phyloP scores from a whole-genome alignment of 2,113 vertebrate species.

The Callionymus lyra region DNA sequence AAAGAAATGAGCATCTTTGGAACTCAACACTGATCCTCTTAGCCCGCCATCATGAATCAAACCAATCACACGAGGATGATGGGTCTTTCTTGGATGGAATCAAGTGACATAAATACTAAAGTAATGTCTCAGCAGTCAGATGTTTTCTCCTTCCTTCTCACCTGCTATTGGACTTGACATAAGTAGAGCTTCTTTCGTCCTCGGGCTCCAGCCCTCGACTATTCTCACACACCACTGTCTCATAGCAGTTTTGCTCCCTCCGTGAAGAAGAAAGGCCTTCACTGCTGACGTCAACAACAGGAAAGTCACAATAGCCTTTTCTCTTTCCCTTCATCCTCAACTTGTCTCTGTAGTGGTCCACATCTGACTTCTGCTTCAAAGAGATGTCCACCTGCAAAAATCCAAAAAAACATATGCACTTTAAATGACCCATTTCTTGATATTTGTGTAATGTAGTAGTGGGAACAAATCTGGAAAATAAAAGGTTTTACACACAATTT shows the following conservation, averaged over 20 bases:
- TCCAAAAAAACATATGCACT: constrained; percentile 1
- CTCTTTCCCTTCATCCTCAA: constrained; percentile 92
- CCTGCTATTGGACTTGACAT: constrained; percentile 84
- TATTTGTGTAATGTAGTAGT: neutral
- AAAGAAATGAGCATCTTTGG: neutral
- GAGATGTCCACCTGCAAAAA: constrained; percentile 83
- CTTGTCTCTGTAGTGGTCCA: constrained; percentile 98
- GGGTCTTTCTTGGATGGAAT: too few relatives aligned
- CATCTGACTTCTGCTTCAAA: constrained; percentile 96
- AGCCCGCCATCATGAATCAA: constrained; percentile 12
- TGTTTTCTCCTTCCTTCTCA: constrained; percentile 44
- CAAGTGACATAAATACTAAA: neutral
- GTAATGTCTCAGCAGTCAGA: constrained; percentile 1
- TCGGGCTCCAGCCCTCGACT: constrained; percentile 77
- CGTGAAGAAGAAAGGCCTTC: constrained; percentile 51
- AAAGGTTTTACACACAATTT: too few relatives aligned
- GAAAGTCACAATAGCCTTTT: constrained; percentile 95
- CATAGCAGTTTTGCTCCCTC: constrained; percentile 70
- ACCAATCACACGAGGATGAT: constrained; percentile 14
- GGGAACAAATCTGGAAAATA: too few relatives aligned
- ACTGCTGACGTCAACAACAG: constrained; percentile 67
- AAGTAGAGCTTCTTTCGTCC: constrained; percentile 79
- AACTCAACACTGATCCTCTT: constrained; percentile 11
- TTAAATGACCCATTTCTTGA: neutral
- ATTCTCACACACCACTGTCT: constrained; percentile 74